Evolutionary conservation across 2,888 invertebrate genomes (phyloP), one percentile per base, ranked within the genome.

Genomic region (Marasmarcha lunaedactyla): DNA sequence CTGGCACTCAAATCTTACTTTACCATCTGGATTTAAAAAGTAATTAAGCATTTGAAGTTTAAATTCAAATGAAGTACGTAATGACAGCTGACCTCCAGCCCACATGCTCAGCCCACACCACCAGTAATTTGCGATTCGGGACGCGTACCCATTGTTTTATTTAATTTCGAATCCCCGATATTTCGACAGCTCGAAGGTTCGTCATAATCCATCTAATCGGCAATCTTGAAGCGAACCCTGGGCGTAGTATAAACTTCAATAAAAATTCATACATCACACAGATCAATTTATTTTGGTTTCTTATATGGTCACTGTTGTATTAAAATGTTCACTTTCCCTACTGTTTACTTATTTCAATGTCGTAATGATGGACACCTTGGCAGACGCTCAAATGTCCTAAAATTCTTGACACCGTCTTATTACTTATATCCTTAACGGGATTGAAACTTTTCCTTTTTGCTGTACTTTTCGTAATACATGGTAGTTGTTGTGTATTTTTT

Each of bases 71-170:
- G 20, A 20, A 20, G 20, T 20, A 20, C 20, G 20, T 20, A 20
- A 20, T 20, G 20, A 20, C 20, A 20, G 20, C 20, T 70, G 76
- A 76, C 81, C 81, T 81, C 73, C 71, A 63, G 59, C 81, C 81
- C 79, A 81, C 81, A 79, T 77, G 71, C 63, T 42, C 63, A 52
- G 59, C 79, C 78, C 70, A 76, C 78, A 68, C 67, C 20, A 20
- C 60, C 55, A 47, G 48, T 58, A 62, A 77, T 74, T 76, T 74
- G 67, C 60, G 56, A 81, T 79, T 79, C 78, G 57, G 63, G 63
- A 61, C 67, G 70, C 77, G 71, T 71, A 57, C 46, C 66, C 69
- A 72, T 73, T 78, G 77, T 78, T 67, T 71, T 71, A 71, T 73
- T 62, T 55, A 64, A 76, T 69, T 69, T 56, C 59, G 55, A 60